Percentiles rank a stretch among this genome's conserved stretches.
Evolutionary conservation across 1,140 invertebrate species (phyloP).

Genomic region (Zophobas atratus): DNA sequence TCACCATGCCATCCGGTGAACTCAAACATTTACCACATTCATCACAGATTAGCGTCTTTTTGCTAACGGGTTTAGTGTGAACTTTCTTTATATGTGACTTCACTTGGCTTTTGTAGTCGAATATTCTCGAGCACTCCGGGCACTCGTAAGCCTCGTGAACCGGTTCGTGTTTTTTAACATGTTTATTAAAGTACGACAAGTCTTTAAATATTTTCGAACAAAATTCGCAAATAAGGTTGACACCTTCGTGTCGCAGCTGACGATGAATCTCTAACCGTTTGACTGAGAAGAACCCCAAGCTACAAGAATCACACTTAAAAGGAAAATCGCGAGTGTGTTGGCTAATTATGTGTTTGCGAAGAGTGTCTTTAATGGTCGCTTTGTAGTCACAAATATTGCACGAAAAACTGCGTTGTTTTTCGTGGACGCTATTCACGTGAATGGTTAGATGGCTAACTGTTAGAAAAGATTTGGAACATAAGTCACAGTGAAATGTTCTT

Average conservation of each 20-base stretch:
- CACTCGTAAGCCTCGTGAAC: neutral
- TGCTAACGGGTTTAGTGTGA: no score
- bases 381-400: conserved; percentile 66
- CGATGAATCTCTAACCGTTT: conserved; percentile 43
- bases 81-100: no score
- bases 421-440: conserved; percentile 60
- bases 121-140: no score
- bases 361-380: conserved; percentile 62
- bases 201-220: conserved; percentile 58
- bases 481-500: conserved; percentile 23
- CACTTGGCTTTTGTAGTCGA: no score
- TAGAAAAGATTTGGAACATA: conserved; percentile 28
- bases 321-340: neutral
- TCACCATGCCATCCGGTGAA: conserved; percentile 65
- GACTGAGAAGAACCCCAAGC: conserved; percentile 65
- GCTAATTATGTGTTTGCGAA: neutral
- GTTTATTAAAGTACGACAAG: conserved; percentile 53
- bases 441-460: neutral
- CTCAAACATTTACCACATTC: conserved; percentile 50
- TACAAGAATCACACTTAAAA: conserved; percentile 65
- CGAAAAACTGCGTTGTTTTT: conserved; percentile 72
- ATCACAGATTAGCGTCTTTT: conserved; percentile 36
- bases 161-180: conserved; percentile 14
- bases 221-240: conserved; percentile 19
- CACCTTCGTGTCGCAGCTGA: conserved; percentile 37